Conservation (phyloP, 2,888 invertebrate genomes). For the Drosophila bunnanda region DNA sequence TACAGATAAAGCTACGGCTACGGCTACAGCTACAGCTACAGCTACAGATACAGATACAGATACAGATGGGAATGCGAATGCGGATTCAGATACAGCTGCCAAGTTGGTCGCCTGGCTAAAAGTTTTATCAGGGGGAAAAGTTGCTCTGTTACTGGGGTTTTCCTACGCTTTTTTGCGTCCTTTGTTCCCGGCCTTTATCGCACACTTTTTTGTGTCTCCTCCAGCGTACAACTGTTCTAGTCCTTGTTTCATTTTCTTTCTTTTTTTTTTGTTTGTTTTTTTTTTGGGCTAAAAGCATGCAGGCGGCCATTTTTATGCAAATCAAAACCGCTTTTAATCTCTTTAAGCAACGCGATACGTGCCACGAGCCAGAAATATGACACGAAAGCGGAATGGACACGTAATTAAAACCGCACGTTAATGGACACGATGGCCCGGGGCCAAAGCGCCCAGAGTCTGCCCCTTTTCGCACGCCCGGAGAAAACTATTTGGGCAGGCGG, state of each 20-base stretch:
- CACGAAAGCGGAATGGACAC: slow-evolving; percentile 68
- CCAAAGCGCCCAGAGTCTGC: neutral
- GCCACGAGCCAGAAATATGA: slow-evolving; percentile 50
- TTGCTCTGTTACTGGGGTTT: slow-evolving; percentile 32
- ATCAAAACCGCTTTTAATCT: slow-evolving; percentile 74
- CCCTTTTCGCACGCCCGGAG: neutral
- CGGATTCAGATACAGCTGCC: slow-evolving; percentile 28
- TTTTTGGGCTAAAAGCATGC: slow-evolving; percentile 52
- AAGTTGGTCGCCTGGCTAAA: slow-evolving; percentile 31
- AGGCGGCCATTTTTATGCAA: slow-evolving; percentile 69
- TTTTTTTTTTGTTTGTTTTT: too few species aligned
- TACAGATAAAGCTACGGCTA: slow-evolving; percentile 45
- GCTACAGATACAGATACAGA: neutral
- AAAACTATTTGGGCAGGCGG: slow-evolving; percentile 26
- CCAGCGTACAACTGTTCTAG: neutral
- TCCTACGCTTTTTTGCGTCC: slow-evolving; percentile 34
- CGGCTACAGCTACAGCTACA: slow-evolving; percentile 6
- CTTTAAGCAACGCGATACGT: slow-evolving; percentile 55
- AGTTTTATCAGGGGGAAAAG: slow-evolving; percentile 58
- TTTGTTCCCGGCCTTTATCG: slow-evolving; percentile 33
- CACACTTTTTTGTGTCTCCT: slow-evolving; percentile 5
- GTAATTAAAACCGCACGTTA: slow-evolving; percentile 75
- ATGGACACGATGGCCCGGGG: slow-evolving; percentile 57
- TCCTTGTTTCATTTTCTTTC: too few species aligned
- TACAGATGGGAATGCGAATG: neutral